These are phyloP conservation scores for Corythornis madagascariensis DNA, from an alignment of 2,113 vertebrate species.

Conservation along the genomic window DNA sequence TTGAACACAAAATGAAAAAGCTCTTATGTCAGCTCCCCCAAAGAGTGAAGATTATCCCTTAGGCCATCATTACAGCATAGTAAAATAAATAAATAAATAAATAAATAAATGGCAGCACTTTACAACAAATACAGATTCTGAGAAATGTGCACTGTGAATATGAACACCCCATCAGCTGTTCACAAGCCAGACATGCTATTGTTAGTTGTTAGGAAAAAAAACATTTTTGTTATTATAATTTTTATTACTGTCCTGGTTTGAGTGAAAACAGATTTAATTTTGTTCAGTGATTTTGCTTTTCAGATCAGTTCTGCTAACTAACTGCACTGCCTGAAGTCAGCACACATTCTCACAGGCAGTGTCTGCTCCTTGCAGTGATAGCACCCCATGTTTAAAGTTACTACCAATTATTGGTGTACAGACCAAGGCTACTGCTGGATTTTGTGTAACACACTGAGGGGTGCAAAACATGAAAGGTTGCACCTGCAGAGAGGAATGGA, in stretches of 20 bases:
- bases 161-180: background rate
- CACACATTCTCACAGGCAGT: too few species aligned
- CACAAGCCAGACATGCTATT: background rate
- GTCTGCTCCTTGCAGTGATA: too few species aligned
- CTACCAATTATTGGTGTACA: too few species aligned
- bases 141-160: background rate
- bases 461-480: too few species aligned
- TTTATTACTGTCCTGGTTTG: background rate
- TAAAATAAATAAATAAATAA: background rate
- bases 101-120: background rate
- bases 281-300: too few species aligned
- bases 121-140: background rate
- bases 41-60: conserved; percentile 50
- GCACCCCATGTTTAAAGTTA: too few species aligned
- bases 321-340: too few species aligned
- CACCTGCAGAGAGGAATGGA: too few species aligned
- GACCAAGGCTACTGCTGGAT: too few species aligned
- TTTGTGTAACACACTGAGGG: too few species aligned
- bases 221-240: background rate
- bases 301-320: too few species aligned
- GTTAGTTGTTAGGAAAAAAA: background rate
- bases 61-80: background rate
- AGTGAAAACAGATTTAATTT: too few species aligned
- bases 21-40: conserved; percentile 8
- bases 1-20: conserved; percentile 62